Evolutionary conservation across 2,888 invertebrate genomes (phyloP), one percentile per base, ranked within the genome.

Genomic region (Tiliacea aurago): DNA sequence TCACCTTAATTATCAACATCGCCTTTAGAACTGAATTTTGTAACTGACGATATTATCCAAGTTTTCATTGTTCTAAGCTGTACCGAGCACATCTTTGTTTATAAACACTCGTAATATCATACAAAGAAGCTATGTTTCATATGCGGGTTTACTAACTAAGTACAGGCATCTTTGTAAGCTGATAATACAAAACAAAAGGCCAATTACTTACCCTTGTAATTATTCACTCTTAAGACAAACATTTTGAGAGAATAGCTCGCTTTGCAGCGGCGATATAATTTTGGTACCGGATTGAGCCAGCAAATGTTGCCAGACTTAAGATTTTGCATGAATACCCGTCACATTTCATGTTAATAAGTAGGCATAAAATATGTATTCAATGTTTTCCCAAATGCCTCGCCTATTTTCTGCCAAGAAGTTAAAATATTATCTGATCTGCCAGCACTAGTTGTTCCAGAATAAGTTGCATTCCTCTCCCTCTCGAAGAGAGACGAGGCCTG

Each of bases 141-240:
- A 84, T 78, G 84, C 69, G 72, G 84, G 72, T 23, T 82, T 80
- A 70, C 65, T 69, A 56, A 66, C 61, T 72, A 61, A 83, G 76
- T 49, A 73, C 62, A 73, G 59, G 11, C 74, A 84, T 73, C 73
- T 79, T 79, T 79, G 81, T 78, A 68, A 71, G 67, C 81, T 75
- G 70, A 79, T 81, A 71, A 78, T 76, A 83, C 62, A 76, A 78
- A 71, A 85, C 78, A 83, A 80, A 83, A 80, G 77, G 80, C 71
- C 70, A 84, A 84, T 84, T 82, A 84, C 77, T 76, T 82, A 80
- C 73, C 73, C 80, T 67, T 80, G 73, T 77, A 84, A 84, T 80
- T 82, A 84, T 77, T 84, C 83, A 84, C 80, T 72, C 77, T 70
- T 71, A 72, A 82, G 75, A 82, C 71, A 72, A 84, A 82, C 82